phyloP scores from a whole-genome alignment of 2,113 vertebrate genomes.

The Physeter macrocephalus region DNA sequence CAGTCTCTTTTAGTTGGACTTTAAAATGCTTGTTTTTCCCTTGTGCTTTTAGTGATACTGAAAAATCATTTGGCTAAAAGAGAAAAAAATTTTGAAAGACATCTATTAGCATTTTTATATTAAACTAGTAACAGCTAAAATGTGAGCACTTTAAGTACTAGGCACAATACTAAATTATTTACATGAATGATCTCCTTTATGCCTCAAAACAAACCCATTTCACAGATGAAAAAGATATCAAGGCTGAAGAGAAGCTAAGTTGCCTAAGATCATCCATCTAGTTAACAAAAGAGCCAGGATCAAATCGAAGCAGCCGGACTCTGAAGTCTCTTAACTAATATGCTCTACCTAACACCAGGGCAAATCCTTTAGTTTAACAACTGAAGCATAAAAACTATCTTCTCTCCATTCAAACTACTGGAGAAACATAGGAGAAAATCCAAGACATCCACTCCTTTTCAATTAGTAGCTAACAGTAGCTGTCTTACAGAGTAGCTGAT shows the following conservation, averaged over 20 bases:
- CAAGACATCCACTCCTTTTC: neutral
- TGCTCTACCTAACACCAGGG: neutral
- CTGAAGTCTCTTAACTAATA: neutral
- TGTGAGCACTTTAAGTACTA: neutral
- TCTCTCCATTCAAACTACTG: neutral
- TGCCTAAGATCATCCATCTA: neutral
- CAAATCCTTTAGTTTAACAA: neutral
- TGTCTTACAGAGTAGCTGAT: neutral
- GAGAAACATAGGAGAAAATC: neutral
- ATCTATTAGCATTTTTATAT: constrained; percentile 25
- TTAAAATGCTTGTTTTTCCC: constrained; percentile 97
- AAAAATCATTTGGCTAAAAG: constrained; percentile 91
- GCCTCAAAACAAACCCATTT: constrained; percentile 34
- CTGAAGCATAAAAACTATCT: neutral
- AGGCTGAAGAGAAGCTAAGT: constrained; percentile 1
- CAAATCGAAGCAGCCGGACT: neutral
- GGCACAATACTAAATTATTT: neutral
- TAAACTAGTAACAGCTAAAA: neutral
- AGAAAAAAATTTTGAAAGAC: constrained; percentile 55
- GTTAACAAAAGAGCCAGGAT: constrained; percentile 4
- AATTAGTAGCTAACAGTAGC: neutral
- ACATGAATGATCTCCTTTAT: neutral
- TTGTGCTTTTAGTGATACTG: constrained; percentile 92
- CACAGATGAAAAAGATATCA: neutral
- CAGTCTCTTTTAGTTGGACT: constrained; percentile 90